These are phyloP conservation scores for Protonemura montana DNA, from an alignment of 2,888 invertebrate genomes.

Conservation along the genomic window DNA sequence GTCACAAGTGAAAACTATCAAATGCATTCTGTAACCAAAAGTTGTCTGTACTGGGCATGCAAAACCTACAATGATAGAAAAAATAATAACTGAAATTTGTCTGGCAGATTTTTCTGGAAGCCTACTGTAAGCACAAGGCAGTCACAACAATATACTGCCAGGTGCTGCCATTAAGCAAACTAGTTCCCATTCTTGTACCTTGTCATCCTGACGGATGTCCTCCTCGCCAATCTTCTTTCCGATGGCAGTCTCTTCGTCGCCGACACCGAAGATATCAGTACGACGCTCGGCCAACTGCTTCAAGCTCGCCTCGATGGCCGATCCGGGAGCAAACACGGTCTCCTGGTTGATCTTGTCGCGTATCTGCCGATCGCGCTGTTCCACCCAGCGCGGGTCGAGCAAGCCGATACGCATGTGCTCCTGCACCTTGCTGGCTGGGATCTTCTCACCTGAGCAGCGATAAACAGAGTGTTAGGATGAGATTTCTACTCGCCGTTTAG, in stretches of 20 bases:
- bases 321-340: constrained; percentile 64
- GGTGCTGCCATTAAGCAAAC: too few relatives aligned
- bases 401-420: constrained; percentile 98
- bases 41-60: too few relatives aligned
- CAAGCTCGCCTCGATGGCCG: constrained; percentile 95
- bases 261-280: constrained; percentile 99
- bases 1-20: too few relatives aligned
- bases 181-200: constrained; percentile 54
- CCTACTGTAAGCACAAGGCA: too few relatives aligned
- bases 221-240: constrained; percentile 96
- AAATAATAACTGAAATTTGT: too few relatives aligned
- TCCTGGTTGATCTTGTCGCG: constrained; percentile 89
- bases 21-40: too few relatives aligned
- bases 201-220: constrained; percentile 83
- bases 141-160: too few relatives aligned
- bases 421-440: constrained; percentile 95
- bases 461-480: constrained; percentile 62
- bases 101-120: too few relatives aligned
- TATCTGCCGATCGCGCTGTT: constrained; percentile 93
- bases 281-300: constrained; percentile 96
- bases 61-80: too few relatives aligned
- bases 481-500: too few relatives aligned
- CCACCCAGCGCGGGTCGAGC: constrained; percentile 96
- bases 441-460: constrained; percentile 77
- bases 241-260: constrained; percentile 98